These are phyloP conservation scores for Oryctes rhinoceros DNA, from an alignment of 1,140 invertebrate species.

Conservation along the genomic window DNA sequence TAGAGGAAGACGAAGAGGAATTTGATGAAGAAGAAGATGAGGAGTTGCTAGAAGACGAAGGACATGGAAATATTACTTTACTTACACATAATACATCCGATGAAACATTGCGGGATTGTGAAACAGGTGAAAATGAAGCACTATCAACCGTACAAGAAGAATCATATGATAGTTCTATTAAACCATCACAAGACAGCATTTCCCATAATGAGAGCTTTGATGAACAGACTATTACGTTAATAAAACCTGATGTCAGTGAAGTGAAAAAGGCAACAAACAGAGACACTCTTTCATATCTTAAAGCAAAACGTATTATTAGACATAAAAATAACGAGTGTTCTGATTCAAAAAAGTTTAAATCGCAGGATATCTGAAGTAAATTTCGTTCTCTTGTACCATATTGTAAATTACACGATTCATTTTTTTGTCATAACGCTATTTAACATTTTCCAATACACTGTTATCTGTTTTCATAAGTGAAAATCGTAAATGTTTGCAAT, in stretches of 20 bases:
- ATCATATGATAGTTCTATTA: constrained; percentile 38
- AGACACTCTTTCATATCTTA: constrained; percentile 58
- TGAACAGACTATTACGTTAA: constrained; percentile 44
- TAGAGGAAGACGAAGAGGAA: constrained; percentile 44
- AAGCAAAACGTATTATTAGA: constrained; percentile 57
- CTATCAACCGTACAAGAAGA: neutral
- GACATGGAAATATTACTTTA: constrained; percentile 41
- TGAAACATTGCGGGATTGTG: neutral
- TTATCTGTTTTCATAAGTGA: constrained; percentile 9
- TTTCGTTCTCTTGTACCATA: constrained; percentile 18
- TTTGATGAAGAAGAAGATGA: constrained; percentile 46
- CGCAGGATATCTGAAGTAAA: constrained; percentile 7
- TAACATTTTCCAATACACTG: neutral
- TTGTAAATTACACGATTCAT: constrained; percentile 25
- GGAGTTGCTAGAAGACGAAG: constrained; percentile 43
- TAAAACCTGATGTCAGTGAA: constrained; percentile 54
- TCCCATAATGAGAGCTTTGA: constrained; percentile 45
- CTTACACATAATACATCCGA: neutral
- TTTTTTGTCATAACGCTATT: neutral
- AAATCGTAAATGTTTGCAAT: neutral
- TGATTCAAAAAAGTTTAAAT: constrained; percentile 47
- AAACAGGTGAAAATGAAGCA: constrained; percentile 43
- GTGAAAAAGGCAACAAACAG: constrained; percentile 52
- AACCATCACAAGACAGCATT: constrained; percentile 48
- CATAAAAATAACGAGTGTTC: constrained; percentile 51